Conservation (phyloP, 1,140 invertebrate species). For the Sogatella furcifera region DNA sequence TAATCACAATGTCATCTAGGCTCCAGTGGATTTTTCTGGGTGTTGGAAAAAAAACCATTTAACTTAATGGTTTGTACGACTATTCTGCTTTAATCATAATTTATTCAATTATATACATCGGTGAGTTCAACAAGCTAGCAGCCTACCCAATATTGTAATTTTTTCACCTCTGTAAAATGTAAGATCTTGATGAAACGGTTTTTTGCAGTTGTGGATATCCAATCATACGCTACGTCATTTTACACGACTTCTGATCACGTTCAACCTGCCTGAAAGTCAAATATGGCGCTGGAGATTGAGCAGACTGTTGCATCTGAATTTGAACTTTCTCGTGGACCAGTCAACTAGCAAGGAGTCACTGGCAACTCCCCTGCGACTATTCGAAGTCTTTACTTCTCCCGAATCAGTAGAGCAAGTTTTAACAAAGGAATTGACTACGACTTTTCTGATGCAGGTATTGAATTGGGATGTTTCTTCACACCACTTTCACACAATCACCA, state of each 20-base stretch:
- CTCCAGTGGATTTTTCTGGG: too few species aligned
- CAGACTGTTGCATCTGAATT: constrained; percentile 44
- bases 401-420: constrained; percentile 39
- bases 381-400: constrained; percentile 63
- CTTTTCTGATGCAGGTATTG: constrained; percentile 15
- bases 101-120: too few species aligned
- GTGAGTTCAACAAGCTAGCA: too few species aligned
- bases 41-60: too few species aligned
- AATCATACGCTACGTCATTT: constrained; percentile 44
- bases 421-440: constrained; percentile 30
- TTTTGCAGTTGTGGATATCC: constrained; percentile 41
- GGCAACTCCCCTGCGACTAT: constrained; percentile 62
- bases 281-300: constrained; percentile 45
- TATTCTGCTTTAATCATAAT: too few species aligned
- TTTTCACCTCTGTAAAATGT: too few species aligned
- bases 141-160: too few species aligned
- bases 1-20: too few species aligned
- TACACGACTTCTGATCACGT: constrained; percentile 21
- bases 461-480: constrained; percentile 7
- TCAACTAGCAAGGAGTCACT: constrained; percentile 37
- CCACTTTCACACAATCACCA: too few species aligned
- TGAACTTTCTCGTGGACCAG: constrained; percentile 34
- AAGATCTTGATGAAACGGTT: too few species aligned
- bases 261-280: constrained; percentile 17
- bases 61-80: too few species aligned